Evolutionary conservation across 1,140 invertebrate genomes (phyloP).

Genomic region (Pachypsylla venusta): DNA sequence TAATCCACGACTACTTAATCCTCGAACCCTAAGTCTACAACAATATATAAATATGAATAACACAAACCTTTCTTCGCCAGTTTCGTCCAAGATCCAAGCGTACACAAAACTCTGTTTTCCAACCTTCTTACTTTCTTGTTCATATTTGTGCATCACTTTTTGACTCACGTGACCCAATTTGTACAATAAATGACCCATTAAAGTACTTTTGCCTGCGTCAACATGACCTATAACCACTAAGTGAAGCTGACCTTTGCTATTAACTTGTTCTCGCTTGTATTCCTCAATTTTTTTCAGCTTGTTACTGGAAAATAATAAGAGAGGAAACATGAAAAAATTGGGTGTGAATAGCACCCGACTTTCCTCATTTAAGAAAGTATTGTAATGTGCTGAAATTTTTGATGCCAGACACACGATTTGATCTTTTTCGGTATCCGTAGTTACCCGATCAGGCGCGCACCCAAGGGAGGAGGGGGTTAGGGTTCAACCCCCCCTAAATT

Average conservation of each 20-base stretch:
- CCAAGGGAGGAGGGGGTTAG: background rate
- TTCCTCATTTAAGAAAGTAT: no score
- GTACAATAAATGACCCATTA: slow-evolving; percentile 90
- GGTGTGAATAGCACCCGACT: no score
- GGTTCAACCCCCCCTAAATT: background rate
- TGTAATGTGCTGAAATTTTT: background rate
- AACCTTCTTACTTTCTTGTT: slow-evolving; percentile 92
- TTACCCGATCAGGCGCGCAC: background rate
- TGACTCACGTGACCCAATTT: slow-evolving; percentile 79
- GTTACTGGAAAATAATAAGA: slow-evolving; percentile 14
- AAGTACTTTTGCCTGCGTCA: slow-evolving; percentile 96
- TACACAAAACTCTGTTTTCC: slow-evolving; percentile 98
- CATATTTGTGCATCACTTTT: slow-evolving; percentile 90
- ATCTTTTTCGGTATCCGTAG: background rate
- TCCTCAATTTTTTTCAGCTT: slow-evolving; percentile 26
- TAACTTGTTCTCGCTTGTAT: slow-evolving; percentile 57
- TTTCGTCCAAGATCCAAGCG: slow-evolving; percentile 99
- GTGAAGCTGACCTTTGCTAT: slow-evolving; percentile 73
- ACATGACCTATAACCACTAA: slow-evolving; percentile 97
- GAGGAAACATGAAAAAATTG: slow-evolving; percentile 13
- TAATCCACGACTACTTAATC: no score
- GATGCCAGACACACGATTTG: background rate
- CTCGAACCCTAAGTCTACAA: no score
- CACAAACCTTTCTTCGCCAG: slow-evolving; percentile 92
- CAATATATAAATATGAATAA: no score